A percentile compares a stretch with the other conserved stretches of the same genome.
Conservation (phyloP, 2,113 vertebrate species). For the Cyanoramphus novaezelandiae region DNA sequence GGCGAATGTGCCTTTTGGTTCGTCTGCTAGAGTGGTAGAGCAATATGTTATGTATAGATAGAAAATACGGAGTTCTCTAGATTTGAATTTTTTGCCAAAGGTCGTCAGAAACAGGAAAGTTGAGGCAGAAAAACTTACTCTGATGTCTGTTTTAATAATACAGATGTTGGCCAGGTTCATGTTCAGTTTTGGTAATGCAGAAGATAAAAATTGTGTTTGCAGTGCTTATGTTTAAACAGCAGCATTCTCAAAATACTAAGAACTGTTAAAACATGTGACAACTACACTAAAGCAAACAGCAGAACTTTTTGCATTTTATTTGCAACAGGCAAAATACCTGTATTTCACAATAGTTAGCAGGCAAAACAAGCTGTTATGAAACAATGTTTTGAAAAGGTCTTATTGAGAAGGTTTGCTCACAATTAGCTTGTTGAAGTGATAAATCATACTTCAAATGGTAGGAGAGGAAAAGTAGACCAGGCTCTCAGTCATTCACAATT, state of each 20-base stretch:
- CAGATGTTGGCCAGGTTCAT: not conserved
- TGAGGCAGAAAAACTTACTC: not conserved
- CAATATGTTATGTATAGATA: not conserved
- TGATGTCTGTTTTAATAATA: not conserved
- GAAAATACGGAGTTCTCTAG: not conserved
- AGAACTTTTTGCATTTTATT: not conserved
- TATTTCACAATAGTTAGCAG: not conserved
- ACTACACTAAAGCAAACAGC: not conserved
- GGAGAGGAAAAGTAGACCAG: not conserved
- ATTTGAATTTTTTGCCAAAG: not conserved
- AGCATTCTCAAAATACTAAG: not conserved
- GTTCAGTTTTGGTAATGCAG: not conserved
- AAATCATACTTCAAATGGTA: not conserved
- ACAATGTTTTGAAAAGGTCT: not conserved
- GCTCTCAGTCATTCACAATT: not conserved
- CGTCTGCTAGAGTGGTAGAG: not conserved
- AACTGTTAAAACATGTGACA: not conserved
- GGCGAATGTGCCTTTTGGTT: not conserved
- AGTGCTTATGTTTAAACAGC: not conserved
- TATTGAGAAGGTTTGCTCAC: not conserved
- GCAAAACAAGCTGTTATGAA: not conserved
- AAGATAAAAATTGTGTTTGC: not conserved
- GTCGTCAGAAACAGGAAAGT: not conserved
- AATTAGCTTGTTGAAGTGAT: not conserved
- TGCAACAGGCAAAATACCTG: not conserved